Evolutionary conservation across 1,140 invertebrate genomes (phyloP), one percentile per base, ranked within the genome.

Genomic region (Medauroidea extradentata): DNA sequence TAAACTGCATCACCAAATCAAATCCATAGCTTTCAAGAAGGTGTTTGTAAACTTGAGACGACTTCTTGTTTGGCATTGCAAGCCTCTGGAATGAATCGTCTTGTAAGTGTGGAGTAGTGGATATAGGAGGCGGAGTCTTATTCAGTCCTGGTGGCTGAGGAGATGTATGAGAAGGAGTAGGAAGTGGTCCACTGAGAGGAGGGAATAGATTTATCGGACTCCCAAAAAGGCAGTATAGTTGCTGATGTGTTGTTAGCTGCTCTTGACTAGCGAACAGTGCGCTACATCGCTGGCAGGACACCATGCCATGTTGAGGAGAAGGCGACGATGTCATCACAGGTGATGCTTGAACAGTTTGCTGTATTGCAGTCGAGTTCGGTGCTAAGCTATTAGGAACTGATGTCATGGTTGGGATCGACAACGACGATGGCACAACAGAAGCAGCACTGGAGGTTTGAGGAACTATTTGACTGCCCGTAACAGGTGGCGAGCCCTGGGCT

Each of bases 1-100:
- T 95, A 73, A 94, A 96, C 74, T 96, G 94, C 91, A 96, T 95
- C 3, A 96, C 93, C 61, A 96, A 83, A 72, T 96, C 94, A 75
- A 96, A 95, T 2, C 94, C 94, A 75, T 93, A 95, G 65, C 90
- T 94, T 74, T 96, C 93, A 24, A 96, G 74, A 18, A 96, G 76
- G 76, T 92, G 90, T 72, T 93, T 92, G 75, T 94, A 93, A 78
- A 94, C 90, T 70, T 92, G 89, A 23, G 89, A 91, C 41, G 87
- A 84, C 59, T 84, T 82, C 74, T 80, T 80, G 49, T 83, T 82
- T 55, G 83, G 83, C 49, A 71, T 64, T 5, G 71, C 55, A 29
- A 74, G 65, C 9, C 63, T 53, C 27, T 49, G 52, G 9, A 46
- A 23, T 2, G 46, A 16, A 2, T 61, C 54, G n/a, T 55, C 60